phyloP scores from a whole-genome alignment of 1,140 invertebrate species.

The Eueides isabella region DNA sequence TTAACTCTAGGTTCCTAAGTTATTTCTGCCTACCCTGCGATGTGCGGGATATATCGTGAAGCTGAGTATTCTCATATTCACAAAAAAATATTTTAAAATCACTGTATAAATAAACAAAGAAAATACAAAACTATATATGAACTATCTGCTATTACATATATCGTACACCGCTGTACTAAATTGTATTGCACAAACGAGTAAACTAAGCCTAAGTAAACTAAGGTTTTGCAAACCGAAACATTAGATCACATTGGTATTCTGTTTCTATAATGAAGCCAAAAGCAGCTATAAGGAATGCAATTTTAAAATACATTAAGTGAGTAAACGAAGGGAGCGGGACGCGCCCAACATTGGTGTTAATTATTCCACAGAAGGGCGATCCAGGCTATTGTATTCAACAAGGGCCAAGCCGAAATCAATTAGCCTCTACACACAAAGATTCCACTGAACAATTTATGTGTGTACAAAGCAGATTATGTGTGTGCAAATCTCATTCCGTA shows the following conservation, averaged over 20 bases:
- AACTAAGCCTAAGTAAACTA: too few species aligned
- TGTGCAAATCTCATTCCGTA: constrained; percentile 50
- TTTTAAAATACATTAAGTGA: constrained; percentile 61
- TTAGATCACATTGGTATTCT: neutral
- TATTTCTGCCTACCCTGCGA: too few species aligned
- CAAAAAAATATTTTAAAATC: too few species aligned
- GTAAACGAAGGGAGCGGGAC: constrained; percentile 51
- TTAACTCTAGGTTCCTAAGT: too few species aligned
- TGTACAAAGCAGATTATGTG: constrained; percentile 56
- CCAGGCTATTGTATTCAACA: constrained; percentile 45
- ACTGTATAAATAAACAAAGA: too few species aligned
- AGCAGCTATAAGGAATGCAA: constrained; percentile 40
- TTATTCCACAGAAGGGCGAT: constrained; percentile 57
- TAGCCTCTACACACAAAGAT: constrained; percentile 60
- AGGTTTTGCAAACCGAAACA: neutral
- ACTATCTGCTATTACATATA: too few species aligned
- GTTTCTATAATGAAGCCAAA: constrained; percentile 32
- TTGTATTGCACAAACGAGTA: too few species aligned
- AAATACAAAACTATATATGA: too few species aligned
- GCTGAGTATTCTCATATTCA: too few species aligned
- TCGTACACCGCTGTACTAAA: too few species aligned
- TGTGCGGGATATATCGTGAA: too few species aligned
- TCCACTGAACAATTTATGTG: constrained; percentile 56
- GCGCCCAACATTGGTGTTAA: constrained; percentile 61
- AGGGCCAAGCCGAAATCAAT: constrained; percentile 63